Conservation (phyloP, 1,140 invertebrate genomes). For the Ceratina australensis region DNA sequence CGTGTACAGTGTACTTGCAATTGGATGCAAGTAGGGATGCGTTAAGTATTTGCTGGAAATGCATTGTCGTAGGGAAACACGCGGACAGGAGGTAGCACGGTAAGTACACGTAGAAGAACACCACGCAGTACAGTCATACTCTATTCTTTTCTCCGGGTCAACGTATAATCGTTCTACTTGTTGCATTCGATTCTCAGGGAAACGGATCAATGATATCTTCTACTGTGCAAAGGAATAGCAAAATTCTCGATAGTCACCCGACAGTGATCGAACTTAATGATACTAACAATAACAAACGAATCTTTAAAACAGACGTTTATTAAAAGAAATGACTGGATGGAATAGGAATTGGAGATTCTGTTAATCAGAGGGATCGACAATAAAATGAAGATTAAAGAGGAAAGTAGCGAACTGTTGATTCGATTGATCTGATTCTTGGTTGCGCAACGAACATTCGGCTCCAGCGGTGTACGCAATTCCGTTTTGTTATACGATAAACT, state of each 20-base stretch:
- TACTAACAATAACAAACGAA: too few species aligned
- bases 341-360: too few species aligned
- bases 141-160: background rate
- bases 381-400: background rate
- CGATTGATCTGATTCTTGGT: background rate
- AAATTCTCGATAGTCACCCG: too few species aligned
- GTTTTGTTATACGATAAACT: constrained; percentile 63
- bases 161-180: background rate
- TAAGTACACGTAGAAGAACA: constrained; percentile 22
- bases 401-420: background rate
- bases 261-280: too few species aligned
- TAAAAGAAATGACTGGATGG: too few species aligned
- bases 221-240: too few species aligned
- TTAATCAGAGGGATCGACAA: too few species aligned
- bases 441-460: constrained; percentile 35
- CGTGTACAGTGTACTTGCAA: constrained; percentile 1
- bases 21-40: constrained; percentile 16
- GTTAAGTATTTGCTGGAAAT: constrained; percentile 47
- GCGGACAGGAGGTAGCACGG: constrained; percentile 5
- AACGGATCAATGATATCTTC: too few species aligned
- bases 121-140: background rate
- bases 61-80: constrained; percentile 24
- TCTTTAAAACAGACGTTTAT: too few species aligned
- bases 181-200: background rate
- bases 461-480: constrained; percentile 33